A percentile compares a stretch with the other conserved stretches of the same genome.
phyloP scores from a whole-genome alignment of 2,888 invertebrate genomes.

The Pardosa pseudoannulata region DNA sequence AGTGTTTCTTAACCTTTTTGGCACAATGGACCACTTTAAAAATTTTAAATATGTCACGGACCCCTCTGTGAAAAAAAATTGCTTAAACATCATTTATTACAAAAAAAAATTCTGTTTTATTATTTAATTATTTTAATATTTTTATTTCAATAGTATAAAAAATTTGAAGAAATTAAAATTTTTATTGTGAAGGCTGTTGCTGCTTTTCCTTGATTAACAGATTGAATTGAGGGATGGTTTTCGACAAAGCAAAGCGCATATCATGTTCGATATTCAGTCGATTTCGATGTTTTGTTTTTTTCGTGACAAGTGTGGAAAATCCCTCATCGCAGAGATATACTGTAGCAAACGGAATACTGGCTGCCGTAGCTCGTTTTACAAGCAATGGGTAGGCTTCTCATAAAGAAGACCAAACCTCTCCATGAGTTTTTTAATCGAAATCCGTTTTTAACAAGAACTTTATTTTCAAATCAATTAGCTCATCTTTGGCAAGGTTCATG shows the following conservation, averaged over 20 bases:
- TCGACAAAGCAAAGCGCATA: constrained; percentile 46
- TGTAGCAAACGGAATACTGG: constrained; percentile 53
- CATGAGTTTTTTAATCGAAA: constrained; percentile 41
- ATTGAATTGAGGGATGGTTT: constrained; percentile 52
- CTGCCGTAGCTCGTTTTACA: constrained; percentile 37
- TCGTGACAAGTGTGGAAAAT: constrained; percentile 37
- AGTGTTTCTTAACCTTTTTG: constrained; percentile 16
- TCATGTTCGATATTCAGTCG: constrained; percentile 45
- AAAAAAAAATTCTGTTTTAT: constrained; percentile 24
- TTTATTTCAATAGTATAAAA: constrained; percentile 55
- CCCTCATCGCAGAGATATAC: constrained; percentile 41
- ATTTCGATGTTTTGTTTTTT: constrained; percentile 49
- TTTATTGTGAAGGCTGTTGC: constrained; percentile 47
- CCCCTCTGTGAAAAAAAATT: constrained; percentile 32
- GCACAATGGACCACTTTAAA: constrained; percentile 21
- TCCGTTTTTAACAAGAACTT: constrained; percentile 42
- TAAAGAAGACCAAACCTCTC: constrained; percentile 20
- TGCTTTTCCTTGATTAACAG: constrained; percentile 46
- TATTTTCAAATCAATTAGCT: constrained; percentile 51
- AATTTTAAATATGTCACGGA: constrained; percentile 21
- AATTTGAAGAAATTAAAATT: constrained; percentile 51
- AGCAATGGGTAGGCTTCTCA: constrained; percentile 21
- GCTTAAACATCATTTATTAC: constrained; percentile 9
- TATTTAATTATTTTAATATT: constrained; percentile 47
- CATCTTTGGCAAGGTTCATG: constrained; percentile 51